Evolutionary conservation across 2,797 vertebrate genomes (phyloP).

Genomic region (Leucoraja ocellata): DNA sequence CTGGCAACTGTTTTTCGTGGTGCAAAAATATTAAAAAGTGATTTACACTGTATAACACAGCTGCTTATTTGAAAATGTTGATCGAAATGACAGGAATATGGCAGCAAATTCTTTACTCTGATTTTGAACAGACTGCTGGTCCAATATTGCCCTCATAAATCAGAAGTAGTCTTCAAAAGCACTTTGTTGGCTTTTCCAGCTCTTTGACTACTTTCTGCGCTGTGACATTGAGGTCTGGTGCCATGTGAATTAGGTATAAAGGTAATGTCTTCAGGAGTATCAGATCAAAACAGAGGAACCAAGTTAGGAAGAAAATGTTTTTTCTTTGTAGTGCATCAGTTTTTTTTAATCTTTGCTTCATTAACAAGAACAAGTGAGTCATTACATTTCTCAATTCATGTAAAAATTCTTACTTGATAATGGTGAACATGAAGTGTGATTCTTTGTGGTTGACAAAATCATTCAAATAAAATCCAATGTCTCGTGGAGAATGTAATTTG

Average conservation of each 20-base stretch:
- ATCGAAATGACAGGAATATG: background rate
- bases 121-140: background rate
- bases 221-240: background rate
- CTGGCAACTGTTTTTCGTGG: no score
- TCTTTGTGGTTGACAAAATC: background rate
- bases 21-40: no score
- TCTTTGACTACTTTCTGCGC: no score
- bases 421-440: background rate
- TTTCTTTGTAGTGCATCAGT: background rate
- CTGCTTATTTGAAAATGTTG: background rate
- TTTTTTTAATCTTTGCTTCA: background rate
- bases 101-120: no score
- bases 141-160: background rate
- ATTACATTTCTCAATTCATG: background rate
- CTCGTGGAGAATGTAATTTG: background rate
- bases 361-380: background rate
- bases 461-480: background rate
- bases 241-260: background rate
- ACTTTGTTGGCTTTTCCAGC: no score
- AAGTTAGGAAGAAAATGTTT: background rate
- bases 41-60: background rate
- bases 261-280: background rate
- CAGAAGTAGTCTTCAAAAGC: no score
- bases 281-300: background rate
- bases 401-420: background rate